Base-by-base conservation (phyloP, 2,888 invertebrate species). In the Silvanus unidentatus region DNA sequence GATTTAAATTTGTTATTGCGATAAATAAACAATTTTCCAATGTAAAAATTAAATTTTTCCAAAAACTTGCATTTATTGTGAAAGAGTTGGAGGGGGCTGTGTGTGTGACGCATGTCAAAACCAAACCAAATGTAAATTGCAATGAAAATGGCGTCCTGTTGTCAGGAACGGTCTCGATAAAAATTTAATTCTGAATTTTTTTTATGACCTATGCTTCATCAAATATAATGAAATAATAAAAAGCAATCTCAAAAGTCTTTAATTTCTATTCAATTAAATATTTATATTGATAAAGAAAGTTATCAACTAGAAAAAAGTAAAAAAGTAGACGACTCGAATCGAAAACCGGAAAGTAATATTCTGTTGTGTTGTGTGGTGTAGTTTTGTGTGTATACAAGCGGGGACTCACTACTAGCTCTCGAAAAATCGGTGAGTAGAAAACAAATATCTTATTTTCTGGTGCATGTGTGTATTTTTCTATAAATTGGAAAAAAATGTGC, bases 151-250 rank as follows among this genome's bases (percentile, higher is more conserved):
- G 71, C 70, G 69, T 66, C 62, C 58, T 59, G 63, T 65, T 60
- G 63, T 63, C 59, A 64, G 69, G 69, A 69, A 59, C 62, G 64
- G 62, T 65, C 57, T 58, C 56, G 59, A 58, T 59, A 57, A 62
- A 59, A 61, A 53, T 54, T 46, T 47, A 58, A 63, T 66, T 68
- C 66, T 60, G 52, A 47, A 60, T 61, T 57, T 60, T 63, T 64
- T 61, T 59, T 55, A 70, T 70, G 69, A 64, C 60, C 55, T 63
- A 70, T 68, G 68, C 65, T 59, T 52, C 65, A 71, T 71, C 70
- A 59, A 60, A 53, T 55, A 58, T 54, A 56, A 59, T 60, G 57
- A 60, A 62, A 41, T 44, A 54, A 59, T 56, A 59, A 58, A 59
- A 58, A 56, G 38, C 48, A 46, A 32, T 39, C 40, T 43, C 40